Percentiles rank a stretch among this genome's conserved stretches.
These are phyloP conservation scores for Myotis vivesi DNA, from an alignment of 2,797 vertebrate genomes.

Conservation along the genomic window DNA sequence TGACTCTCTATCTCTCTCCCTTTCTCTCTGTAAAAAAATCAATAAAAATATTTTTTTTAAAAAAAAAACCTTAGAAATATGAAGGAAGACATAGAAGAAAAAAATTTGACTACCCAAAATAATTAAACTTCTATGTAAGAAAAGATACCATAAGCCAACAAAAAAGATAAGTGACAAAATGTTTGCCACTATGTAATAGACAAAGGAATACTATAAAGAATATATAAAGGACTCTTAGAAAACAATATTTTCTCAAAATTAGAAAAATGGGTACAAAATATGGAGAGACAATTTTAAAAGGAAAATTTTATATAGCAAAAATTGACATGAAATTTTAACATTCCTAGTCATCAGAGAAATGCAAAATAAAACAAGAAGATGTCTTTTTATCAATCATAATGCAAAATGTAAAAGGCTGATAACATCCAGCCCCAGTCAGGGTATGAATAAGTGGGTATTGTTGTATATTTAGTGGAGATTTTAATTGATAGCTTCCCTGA, in stretches of 20 bases:
- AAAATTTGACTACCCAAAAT: not conserved
- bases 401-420: not conserved
- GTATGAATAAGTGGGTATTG: not conserved
- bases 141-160: not conserved
- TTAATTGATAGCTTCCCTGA: slow-evolving; percentile 24
- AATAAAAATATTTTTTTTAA: too few relatives aligned
- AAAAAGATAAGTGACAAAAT: not conserved
- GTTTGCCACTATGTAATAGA: not conserved
- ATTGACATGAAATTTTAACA: not conserved
- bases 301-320: not conserved
- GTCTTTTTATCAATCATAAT: not conserved
- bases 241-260: not conserved
- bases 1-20: too few relatives aligned
- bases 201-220: not conserved
- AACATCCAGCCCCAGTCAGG: not conserved
- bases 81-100: not conserved
- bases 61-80: too few relatives aligned
- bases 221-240: not conserved
- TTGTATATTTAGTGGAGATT: not conserved
- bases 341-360: not conserved
- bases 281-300: not conserved
- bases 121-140: not conserved
- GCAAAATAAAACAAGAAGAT: not conserved
- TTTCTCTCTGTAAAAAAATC: too few relatives aligned
- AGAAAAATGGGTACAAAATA: not conserved